Percentiles rank a stretch among this genome's conserved stretches.
These are phyloP conservation scores for Leptinotarsa tumamoca DNA, from an alignment of 2,888 invertebrate genomes.

Conservation along the genomic window DNA sequence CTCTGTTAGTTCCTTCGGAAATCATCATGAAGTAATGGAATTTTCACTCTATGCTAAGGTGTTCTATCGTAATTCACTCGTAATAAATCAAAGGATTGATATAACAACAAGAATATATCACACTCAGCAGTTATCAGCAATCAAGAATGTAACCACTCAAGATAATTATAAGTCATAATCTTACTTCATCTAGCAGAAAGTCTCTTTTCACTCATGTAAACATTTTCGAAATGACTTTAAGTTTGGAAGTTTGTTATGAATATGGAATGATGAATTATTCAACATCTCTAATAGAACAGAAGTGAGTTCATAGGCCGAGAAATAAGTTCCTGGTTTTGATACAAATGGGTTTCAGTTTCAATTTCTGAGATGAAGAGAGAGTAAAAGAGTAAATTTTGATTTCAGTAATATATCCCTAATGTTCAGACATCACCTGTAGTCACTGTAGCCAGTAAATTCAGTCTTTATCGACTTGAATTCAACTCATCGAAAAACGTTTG, in stretches of 20 bases:
- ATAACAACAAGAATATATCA: not conserved
- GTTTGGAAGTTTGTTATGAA: constrained; percentile 11
- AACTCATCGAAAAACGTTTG: no score
- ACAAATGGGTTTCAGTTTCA: not conserved
- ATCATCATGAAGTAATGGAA: no score
- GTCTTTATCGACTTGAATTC: no score
- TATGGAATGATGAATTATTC: constrained; percentile 3
- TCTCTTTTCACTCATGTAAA: constrained; percentile 2
- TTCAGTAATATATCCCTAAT: no score
- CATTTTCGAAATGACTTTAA: constrained; percentile 3
- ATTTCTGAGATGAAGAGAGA: no score
- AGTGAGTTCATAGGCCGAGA: not conserved
- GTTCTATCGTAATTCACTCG: no score
- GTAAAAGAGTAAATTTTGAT: no score
- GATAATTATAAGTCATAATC: not conserved
- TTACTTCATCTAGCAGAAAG: not conserved
- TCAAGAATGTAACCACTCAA: not conserved
- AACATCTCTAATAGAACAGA: not conserved
- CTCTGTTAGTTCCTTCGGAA: no score
- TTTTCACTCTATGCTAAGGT: no score
- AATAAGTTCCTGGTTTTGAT: no score
- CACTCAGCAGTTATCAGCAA: not conserved
- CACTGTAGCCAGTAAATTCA: no score
- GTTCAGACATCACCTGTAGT: no score
- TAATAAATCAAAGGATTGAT: not conserved